A percentile compares a stretch with the other conserved stretches of the same genome.
phyloP scores from a whole-genome alignment of 53 echinoderm and acorn worm genomes.

The Antedon mediterranea region DNA sequence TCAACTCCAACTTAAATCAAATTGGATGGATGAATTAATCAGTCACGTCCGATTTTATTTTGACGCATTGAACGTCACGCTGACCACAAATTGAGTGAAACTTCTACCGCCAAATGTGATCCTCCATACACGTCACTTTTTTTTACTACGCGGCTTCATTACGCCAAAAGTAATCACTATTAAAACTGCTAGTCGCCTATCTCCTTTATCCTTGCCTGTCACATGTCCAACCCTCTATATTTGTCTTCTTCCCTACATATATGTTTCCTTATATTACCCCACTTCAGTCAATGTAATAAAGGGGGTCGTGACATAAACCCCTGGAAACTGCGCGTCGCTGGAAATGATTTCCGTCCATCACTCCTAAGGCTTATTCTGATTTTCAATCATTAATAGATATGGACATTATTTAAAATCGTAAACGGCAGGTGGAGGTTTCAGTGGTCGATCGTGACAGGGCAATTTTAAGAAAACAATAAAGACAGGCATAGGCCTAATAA shows the following conservation, averaged over 20 bases:
- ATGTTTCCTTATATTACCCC: not conserved
- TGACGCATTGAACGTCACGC: too few species aligned
- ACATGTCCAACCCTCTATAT: not conserved
- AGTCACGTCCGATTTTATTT: too few species aligned
- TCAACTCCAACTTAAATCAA: too few species aligned
- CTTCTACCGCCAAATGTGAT: too few species aligned
- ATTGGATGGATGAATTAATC: too few species aligned
- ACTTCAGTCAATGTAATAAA: not conserved
- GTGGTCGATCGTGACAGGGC: not conserved
- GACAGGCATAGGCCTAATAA: not conserved
- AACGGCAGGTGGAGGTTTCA: not conserved
- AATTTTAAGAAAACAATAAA: not conserved
- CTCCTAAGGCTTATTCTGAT: not conserved
- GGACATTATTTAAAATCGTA: not conserved
- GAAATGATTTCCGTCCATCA: not conserved
- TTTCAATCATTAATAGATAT: not conserved
- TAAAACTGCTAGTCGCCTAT: not conserved
- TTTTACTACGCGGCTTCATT: not conserved
- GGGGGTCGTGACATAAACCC: not conserved
- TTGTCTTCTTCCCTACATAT: not conserved
- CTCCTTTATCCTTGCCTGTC: not conserved
- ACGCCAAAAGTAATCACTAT: too few species aligned
- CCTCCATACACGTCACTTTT: not conserved
- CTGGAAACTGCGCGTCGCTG: not conserved
- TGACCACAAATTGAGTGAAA: too few species aligned